Evolutionary conservation across 2,113 vertebrate genomes (phyloP).

Genomic region (Zootoca vivipara): DNA sequence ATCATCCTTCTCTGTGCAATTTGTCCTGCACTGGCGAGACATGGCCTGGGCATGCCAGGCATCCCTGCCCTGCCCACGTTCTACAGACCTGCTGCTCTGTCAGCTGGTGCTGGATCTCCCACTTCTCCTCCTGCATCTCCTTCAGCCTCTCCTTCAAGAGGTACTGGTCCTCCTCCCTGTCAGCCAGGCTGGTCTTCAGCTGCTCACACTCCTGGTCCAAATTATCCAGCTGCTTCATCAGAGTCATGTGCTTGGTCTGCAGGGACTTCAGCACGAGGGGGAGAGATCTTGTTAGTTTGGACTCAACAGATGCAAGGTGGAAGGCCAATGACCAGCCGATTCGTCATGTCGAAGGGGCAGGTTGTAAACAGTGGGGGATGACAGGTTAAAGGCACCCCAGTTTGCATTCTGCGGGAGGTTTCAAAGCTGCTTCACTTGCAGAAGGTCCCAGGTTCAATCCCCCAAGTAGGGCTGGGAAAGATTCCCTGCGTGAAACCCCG

Average conservation of each 20-base stretch:
- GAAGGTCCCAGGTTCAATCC: too few species aligned
- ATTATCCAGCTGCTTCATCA: constrained; percentile 83
- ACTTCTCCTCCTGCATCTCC: constrained; percentile 66
- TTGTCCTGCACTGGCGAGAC: neutral
- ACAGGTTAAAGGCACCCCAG: neutral
- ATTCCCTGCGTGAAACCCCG: too few species aligned
- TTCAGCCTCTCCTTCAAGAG: constrained; percentile 62
- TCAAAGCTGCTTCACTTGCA: too few species aligned
- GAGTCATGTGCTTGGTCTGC: constrained; percentile 84
- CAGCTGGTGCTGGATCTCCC: constrained; percentile 71
- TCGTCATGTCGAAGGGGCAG: too few species aligned
- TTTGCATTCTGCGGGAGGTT: neutral
- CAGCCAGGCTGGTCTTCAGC: constrained; percentile 76
- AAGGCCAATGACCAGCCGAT: neutral
- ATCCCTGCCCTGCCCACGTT: neutral
- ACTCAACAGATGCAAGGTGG: neutral
- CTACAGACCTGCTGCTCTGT: constrained; percentile 79
- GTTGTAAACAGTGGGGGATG: neutral
- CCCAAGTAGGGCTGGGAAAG: too few species aligned
- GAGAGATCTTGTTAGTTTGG: rapidly evolving
- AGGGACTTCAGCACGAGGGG: constrained; percentile 75
- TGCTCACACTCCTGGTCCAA: constrained; percentile 85
- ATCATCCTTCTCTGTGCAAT: neutral
- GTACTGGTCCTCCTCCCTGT: constrained; percentile 72
- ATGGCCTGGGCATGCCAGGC: too few species aligned